Evolutionary conservation across 1,140 invertebrate species (phyloP), one percentile per base, ranked within the genome.

Genomic region (Calliopsis andreniformis): DNA sequence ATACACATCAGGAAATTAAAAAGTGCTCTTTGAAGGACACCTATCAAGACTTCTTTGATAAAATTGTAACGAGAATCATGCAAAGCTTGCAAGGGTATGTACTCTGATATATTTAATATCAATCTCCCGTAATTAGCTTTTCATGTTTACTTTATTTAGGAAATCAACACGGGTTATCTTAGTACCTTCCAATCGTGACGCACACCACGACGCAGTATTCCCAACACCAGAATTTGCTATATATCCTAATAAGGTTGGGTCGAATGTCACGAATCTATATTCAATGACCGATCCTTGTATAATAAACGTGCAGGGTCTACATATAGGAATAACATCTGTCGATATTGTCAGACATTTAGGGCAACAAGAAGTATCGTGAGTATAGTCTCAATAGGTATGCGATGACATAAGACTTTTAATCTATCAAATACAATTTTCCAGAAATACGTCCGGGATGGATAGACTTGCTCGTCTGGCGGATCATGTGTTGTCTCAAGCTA

Each of bases 341-440:
- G 98, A 99, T 90, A 92, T 96, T 55, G 87, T 98, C 1, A 95
- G 96, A 91, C 96, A 98, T 88, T 87, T 98, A 14, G 94, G 95
- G 32, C 94, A 94, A 78, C 94, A 96, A 85, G 97, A 98, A 93
- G 94, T 97, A 14, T 88, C 92, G 96, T 97, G 93, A 95, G 94
- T 87, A 61, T 56, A 30, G 10, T 0, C 10, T 16, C 25, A 30
- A 1, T 43, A 42, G 0, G 3, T 42, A 55, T 6, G 4, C 12
- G 1, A 45, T 8, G n/a, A 20, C 16, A 5, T 51, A 5, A 43
- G 2, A 32, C 45, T 61, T 42, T 49, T 43, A 23, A 30, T 45
- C 12, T 10, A n/a, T 18, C 6, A 12, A 32, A 69, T 2, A 5
- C 35, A 53, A 66, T 61, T 82, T 76, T 88, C 66, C 68, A 92